Base-by-base conservation (phyloP, 2,797 vertebrate genomes). In the Chromobotia macracanthus region DNA sequence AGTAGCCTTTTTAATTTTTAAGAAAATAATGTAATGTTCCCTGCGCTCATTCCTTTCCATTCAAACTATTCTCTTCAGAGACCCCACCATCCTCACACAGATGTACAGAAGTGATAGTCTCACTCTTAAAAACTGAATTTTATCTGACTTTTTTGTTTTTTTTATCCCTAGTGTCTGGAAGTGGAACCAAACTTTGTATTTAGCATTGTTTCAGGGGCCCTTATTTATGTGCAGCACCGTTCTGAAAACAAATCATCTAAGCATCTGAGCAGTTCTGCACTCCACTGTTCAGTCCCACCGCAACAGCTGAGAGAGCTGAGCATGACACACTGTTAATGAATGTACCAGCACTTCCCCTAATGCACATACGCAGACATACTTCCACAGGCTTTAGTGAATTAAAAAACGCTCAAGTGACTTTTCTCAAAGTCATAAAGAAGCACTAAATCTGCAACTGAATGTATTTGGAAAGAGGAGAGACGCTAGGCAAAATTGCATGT, bases 351-450 rank as follows among this genome's bases (percentile, higher is more conserved):
- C 28, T 73, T 73, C 10, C 10, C 38, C 61, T 67, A 73, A 74
- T 67, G 64, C 63, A 38, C 63, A 80, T 56, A 41, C 63, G 41
- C 44, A 79, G 25, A 78, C 28, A n/a, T 35, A 72, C 68, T 72
- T 55, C 23, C 63, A 73, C 41, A 68, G 15, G 55, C 60, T 66
- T 55, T 25, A 79, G 65, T 80, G 72, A 48, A 82, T 82, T 72
- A 74, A 71, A 80, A 69, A 83, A 23, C 23, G 64, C 77, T 75
- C 56, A 58, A 74, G 60, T 76, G 80, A 65, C 51, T 41, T 77
- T 66, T 72, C 60, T 70, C 9, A 77, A 82, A 83, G 78, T 72
- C 85, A 81, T 77, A 79, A 82, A 77, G 75, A 72, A 19, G 10
- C 23, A n/a, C 70, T 78, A 80, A 84, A 81, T 80, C 77, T 79